Base-by-base conservation (phyloP, 1,140 invertebrate genomes). In the Drosophila neocordata region DNA sequence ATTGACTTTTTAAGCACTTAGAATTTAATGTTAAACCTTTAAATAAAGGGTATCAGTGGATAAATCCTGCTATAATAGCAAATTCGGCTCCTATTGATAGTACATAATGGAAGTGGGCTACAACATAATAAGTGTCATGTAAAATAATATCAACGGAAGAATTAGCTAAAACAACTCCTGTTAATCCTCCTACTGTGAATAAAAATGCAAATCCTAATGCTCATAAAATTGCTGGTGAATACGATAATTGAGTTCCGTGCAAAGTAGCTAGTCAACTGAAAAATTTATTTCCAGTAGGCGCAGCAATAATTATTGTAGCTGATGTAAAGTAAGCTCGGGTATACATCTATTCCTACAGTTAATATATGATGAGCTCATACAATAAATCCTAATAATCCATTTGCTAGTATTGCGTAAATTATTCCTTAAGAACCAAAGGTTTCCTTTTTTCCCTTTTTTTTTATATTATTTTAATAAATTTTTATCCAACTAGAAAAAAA, bases 121-220 rank as follows among this genome's bases (percentile, higher is more conserved):
- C 95, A 51, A 95, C 95, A 93, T 95, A 96, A 91, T 95, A 96
- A 20, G 95, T 95, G 90, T 96, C 94, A 93, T 96, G 95, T 24
- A 96, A 66, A 77, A 93, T 89, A 92, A 95, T 93, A 94, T 96
- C 95, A 90, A 96, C 92, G 55, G 94, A 94, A 58, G 94, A 95
- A 90, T 95, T 95, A 69, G 95, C 93, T 92, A 96, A 92, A 66
- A 95, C 92, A 78, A 94, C 92, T 81, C 94, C 94, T 60, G 94
- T 94, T 92, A 95, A 89, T 53, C 94, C 94, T 72, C 94, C 94
- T 35, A 94, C 85, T 9, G 93, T 94, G 91, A 95, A 56, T 92
- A 96, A 89, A 79, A 96, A 95, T 73, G 96, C 92, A 93, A 96
- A 96, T 81, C 95, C 95, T 91, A 95, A 75, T 37, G 92, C 89